Conservation (phyloP, 2,113 vertebrate species). For the Paramisgurnus dabryanus region DNA sequence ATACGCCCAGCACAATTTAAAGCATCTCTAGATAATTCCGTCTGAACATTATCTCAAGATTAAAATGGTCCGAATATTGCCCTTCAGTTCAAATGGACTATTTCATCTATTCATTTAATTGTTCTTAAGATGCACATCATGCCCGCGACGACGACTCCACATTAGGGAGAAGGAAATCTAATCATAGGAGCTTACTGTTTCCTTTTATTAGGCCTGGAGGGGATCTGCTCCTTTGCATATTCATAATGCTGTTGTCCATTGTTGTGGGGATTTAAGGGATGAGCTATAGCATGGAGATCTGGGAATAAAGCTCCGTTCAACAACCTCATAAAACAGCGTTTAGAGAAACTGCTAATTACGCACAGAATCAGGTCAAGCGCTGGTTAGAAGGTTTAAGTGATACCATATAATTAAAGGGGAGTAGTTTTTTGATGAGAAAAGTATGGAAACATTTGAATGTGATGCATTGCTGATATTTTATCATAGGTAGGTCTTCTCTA, state of each 20-base stretch:
- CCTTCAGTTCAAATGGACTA: background rate
- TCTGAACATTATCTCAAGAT: slow-evolving; percentile 1
- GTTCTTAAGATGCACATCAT: slow-evolving; percentile 25
- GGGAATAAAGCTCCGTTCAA: slow-evolving; percentile 25
- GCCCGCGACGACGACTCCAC: slow-evolving; percentile 19
- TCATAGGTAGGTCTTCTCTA: no score
- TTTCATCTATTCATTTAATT: slow-evolving; percentile 16
- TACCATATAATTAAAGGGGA: slow-evolving; percentile 33
- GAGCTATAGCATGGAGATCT: slow-evolving; percentile 22
- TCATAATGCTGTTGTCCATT: slow-evolving; percentile 45
- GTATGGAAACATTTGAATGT: background rate
- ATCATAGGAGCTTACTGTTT: slow-evolving; percentile 47
- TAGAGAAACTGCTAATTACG: slow-evolving; percentile 41
- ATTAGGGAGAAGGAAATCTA: slow-evolving; percentile 53
- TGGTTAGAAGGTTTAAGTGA: background rate
- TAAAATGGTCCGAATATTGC: slow-evolving; percentile 10
- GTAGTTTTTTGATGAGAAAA: background rate
- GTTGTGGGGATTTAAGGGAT: slow-evolving; percentile 39
- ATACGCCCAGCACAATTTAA: background rate
- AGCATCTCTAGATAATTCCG: slow-evolving; percentile 5
- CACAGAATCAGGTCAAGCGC: slow-evolving; percentile 35
- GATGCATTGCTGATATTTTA: background rate
- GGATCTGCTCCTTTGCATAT: slow-evolving; percentile 45
- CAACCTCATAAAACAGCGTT: slow-evolving; percentile 20
- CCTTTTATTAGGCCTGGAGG: slow-evolving; percentile 50